Evolutionary conservation across 2,797 vertebrate genomes (phyloP).

Genomic region (Crocodylus rhombifer): DNA sequence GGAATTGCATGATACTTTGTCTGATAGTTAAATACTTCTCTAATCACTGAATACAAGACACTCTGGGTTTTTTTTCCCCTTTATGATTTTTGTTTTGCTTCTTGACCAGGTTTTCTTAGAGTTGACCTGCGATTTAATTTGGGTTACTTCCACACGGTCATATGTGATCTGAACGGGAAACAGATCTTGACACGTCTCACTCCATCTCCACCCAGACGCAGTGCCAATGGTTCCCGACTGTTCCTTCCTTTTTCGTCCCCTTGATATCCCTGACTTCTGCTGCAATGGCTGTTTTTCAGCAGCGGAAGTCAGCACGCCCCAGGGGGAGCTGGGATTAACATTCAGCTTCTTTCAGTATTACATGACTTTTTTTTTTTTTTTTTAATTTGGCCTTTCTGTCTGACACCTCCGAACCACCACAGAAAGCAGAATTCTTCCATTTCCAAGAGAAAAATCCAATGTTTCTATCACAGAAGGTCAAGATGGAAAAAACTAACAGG

Average conservation of each 20-base stretch:
- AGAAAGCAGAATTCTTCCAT: not conserved
- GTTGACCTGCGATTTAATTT: not conserved
- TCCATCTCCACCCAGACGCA: not conserved
- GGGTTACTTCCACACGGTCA: not conserved
- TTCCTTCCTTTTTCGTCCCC: not conserved
- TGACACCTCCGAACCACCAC: not conserved
- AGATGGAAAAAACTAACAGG: not conserved
- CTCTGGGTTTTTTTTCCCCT: conserved; percentile 38
- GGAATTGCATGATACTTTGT: conserved; percentile 20
- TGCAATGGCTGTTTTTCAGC: not conserved
- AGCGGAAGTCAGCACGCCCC: not conserved
- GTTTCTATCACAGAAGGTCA: not conserved
- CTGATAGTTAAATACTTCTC: not conserved
- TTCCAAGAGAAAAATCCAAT: not conserved
- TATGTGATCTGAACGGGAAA: not conserved
- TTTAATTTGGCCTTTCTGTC: not conserved
- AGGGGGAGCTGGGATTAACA: not conserved
- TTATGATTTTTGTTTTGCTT: conserved; percentile 19
- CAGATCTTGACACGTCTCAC: not conserved
- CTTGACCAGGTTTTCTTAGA: conserved; percentile 29
- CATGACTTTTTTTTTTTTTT: not conserved
- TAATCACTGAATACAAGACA: conserved; percentile 13
- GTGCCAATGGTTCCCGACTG: accelerated
- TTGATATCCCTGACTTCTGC: accelerated
- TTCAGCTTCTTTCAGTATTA: not conserved